Percentiles rank a stretch among this genome's conserved stretches.
These are phyloP conservation scores for Aurelia coerulea DNA, from an alignment of 30 jellyfish, hydroid and myxozoan species.

Conservation along the genomic window DNA sequence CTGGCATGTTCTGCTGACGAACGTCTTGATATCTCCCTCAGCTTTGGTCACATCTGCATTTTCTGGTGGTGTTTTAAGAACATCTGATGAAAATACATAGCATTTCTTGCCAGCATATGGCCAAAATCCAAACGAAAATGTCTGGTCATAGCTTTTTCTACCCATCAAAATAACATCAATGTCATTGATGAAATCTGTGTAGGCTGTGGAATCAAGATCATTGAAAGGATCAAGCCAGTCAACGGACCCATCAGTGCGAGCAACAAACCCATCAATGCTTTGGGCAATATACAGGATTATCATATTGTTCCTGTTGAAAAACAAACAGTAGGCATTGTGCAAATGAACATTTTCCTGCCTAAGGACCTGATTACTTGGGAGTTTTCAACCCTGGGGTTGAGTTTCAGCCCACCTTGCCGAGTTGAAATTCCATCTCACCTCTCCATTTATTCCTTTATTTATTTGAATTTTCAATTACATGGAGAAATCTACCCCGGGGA, in stretches of 20 bases:
- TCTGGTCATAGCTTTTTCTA: constrained; percentile 45
- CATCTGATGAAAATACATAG: constrained; percentile 48
- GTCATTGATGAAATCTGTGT: constrained; percentile 13
- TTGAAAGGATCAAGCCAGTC: constrained; percentile 51
- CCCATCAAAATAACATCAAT: constrained; percentile 58
- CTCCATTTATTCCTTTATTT: too few species aligned
- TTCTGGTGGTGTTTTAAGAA: constrained; percentile 28
- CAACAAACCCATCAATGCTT: constrained; percentile 69
- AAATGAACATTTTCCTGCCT: too few species aligned
- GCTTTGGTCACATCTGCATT: constrained; percentile 49
- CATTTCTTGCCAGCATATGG: constrained; percentile 56
- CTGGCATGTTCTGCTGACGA: constrained; percentile 19
- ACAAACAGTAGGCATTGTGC: too few species aligned
- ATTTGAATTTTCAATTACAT: too few species aligned
- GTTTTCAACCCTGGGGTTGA: too few species aligned
- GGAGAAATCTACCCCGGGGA: too few species aligned
- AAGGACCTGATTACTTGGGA: too few species aligned
- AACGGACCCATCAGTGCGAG: constrained; percentile 50
- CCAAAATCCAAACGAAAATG: constrained; percentile 56
- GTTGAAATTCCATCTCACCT: too few species aligned
- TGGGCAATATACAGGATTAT: constrained; percentile 64
- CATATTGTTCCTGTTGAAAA: not conserved
- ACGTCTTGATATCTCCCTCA: constrained; percentile 38
- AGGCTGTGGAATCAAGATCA: constrained; percentile 19
- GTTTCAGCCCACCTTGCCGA: too few species aligned